A percentile compares a stretch with the other conserved stretches of the same genome.
phyloP scores from a whole-genome alignment of 1,140 invertebrate species.

The Brachionus paranguensis region DNA sequence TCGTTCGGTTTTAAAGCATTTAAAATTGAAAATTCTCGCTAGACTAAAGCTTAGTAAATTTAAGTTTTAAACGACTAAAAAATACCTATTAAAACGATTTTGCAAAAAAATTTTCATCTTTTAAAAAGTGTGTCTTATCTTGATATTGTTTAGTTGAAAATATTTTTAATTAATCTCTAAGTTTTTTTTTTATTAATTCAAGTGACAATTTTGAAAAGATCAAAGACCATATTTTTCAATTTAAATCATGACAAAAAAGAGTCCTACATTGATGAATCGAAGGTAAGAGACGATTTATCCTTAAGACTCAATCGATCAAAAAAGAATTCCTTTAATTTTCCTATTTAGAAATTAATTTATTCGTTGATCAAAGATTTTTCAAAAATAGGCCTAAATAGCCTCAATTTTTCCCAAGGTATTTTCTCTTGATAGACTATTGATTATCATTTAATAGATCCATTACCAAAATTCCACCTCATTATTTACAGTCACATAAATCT shows the following conservation, averaged over 20 bases:
- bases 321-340: background rate
- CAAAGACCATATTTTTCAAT: conserved; percentile 3
- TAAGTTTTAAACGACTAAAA: background rate
- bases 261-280: conserved; percentile 16
- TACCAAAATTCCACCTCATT: background rate
- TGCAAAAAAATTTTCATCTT: background rate
- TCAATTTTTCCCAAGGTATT: background rate
- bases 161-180: conserved; percentile 15
- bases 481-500: background rate
- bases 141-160: background rate
- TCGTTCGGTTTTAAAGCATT: background rate
- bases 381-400: background rate
- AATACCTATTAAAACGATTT: background rate
- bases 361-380: conserved; percentile 2
- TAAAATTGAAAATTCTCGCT: background rate
- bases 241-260: background rate
- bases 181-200: conserved; percentile 6
- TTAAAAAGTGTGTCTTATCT: background rate
- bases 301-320: conserved; percentile 8
- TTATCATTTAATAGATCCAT: background rate
- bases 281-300: background rate
- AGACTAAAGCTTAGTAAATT: background rate
- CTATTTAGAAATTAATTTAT: conserved; percentile 22
- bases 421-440: background rate
- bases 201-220: conserved; percentile 26